phyloP scores from a whole-genome alignment of 30 jellyfish, hydroid and myxozoan species.

The Cassiopea andromeda region DNA sequence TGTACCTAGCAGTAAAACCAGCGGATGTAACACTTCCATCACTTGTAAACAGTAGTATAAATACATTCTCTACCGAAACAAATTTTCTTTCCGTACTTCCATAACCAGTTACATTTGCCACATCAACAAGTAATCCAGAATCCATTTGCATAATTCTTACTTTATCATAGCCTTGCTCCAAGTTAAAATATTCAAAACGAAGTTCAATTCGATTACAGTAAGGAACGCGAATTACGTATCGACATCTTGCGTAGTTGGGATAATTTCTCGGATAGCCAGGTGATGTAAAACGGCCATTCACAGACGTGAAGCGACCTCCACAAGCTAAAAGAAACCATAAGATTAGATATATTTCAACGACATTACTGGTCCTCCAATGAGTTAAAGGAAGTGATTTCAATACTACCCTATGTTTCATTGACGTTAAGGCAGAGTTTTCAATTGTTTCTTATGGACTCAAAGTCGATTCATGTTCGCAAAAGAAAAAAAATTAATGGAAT shows the following conservation, averaged over 20 bases:
- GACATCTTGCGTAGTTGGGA: neutral
- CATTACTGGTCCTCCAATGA: too few relatives aligned
- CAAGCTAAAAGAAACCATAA: too few relatives aligned
- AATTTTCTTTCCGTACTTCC: neutral
- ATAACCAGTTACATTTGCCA: neutral
- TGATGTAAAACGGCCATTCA: slow-evolving; percentile 13
- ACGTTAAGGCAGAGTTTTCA: too few relatives aligned
- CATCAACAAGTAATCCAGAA: neutral
- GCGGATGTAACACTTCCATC: neutral
- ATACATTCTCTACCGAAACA: neutral
- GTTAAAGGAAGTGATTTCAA: too few relatives aligned
- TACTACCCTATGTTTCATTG: too few relatives aligned
- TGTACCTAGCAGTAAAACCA: neutral
- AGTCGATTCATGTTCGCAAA: too few relatives aligned
- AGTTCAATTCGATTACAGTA: neutral
- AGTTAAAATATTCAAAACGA: neutral
- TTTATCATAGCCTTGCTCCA: slow-evolving; percentile 8
- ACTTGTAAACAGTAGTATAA: neutral
- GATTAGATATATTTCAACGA: too few relatives aligned
- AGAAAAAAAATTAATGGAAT: too few relatives aligned
- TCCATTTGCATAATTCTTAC: neutral
- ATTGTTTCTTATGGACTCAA: too few relatives aligned
- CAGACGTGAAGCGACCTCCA: too few relatives aligned
- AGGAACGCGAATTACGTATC: slow-evolving; percentile 1
- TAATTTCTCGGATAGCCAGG: slow-evolving; percentile 23